Percentiles rank a stretch among this genome's conserved stretches.
phyloP scores from a whole-genome alignment of 1,140 invertebrate species.

The Uloborus diversus region DNA sequence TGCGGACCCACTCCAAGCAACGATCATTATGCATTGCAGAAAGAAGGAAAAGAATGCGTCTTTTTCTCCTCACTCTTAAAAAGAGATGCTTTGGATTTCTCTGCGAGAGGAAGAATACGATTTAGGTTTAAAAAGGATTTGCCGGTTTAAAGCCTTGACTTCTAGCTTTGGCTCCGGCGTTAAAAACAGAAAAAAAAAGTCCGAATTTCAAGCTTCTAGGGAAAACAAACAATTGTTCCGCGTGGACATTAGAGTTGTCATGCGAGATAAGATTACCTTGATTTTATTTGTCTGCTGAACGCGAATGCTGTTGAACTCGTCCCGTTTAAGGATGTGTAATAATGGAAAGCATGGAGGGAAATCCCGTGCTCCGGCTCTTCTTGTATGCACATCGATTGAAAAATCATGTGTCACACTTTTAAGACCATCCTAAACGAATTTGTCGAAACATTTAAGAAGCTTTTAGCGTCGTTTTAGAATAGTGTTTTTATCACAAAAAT shows the following conservation, averaged over 20 bases:
- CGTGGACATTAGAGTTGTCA: conserved; percentile 51
- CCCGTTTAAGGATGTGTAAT: conserved; percentile 13
- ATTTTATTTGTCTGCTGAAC: conserved; percentile 51
- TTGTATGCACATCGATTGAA: conserved; percentile 8
- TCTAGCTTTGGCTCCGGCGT: conserved; percentile 32
- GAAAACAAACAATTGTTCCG: conserved; percentile 44
- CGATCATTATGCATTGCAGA: conserved; percentile 40
- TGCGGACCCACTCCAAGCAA: background rate
- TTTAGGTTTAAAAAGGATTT: conserved; percentile 56
- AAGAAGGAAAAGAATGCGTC: conserved; percentile 14
- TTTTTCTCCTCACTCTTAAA: background rate
- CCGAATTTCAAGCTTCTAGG: background rate
- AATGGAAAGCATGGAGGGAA: conserved; percentile 22
- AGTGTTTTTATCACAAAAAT: background rate
- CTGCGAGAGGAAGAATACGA: conserved; percentile 48
- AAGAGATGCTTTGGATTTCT: conserved; percentile 42
- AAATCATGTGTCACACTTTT: background rate
- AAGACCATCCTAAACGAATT: background rate
- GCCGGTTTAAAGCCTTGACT: conserved; percentile 53
- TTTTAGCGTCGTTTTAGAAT: background rate
- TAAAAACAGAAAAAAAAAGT: conserved; percentile 12
- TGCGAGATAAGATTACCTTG: conserved; percentile 49
- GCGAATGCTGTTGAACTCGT: background rate
- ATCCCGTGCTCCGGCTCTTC: background rate
- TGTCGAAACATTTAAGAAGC: conserved; percentile 2